Conservation (phyloP, 2,888 invertebrate species). For the Oxytorus armatus region DNA sequence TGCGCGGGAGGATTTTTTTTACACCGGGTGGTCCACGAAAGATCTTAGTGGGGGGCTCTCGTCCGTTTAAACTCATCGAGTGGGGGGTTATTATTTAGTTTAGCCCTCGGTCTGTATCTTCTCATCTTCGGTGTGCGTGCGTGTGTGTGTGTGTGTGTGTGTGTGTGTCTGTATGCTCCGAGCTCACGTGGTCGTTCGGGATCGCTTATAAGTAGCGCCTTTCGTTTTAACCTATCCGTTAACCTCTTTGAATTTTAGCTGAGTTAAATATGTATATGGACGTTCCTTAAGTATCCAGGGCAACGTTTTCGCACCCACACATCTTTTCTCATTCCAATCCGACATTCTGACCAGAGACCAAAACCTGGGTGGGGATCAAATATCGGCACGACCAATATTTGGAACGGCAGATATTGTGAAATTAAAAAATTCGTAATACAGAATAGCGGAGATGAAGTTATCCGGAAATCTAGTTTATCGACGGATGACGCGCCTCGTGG, state of each 20-base stretch:
- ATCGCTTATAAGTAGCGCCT: slow-evolving; percentile 8
- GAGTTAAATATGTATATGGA: not conserved
- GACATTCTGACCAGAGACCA: not conserved
- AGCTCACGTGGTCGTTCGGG: slow-evolving; percentile 27
- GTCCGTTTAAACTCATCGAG: slow-evolving; percentile 58
- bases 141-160: no score
- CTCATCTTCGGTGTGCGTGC: slow-evolving; percentile 79
- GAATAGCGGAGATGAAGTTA: no score
- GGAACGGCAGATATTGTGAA: not conserved
- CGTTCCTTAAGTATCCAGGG: not conserved
- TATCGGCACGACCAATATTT: no score
- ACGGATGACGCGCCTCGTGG: no score
- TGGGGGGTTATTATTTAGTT: slow-evolving; percentile 83
- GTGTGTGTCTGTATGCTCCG: slow-evolving; percentile 17
- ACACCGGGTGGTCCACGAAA: slow-evolving; percentile 82
- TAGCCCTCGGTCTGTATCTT: slow-evolving; percentile 80
- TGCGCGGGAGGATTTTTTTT: slow-evolving; percentile 69
- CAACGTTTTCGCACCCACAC: slow-evolving; percentile 71
- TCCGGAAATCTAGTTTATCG: no score
- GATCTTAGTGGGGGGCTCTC: slow-evolving; percentile 71
- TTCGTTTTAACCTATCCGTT: slow-evolving; percentile 19
- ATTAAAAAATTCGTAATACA: no score
- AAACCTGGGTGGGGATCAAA: no score
- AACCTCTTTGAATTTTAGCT: slow-evolving; percentile 53
- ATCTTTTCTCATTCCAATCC: slow-evolving; percentile 83